phyloP scores from a whole-genome alignment of 92 coral and sea anemone genomes.

The Metridium senile region DNA sequence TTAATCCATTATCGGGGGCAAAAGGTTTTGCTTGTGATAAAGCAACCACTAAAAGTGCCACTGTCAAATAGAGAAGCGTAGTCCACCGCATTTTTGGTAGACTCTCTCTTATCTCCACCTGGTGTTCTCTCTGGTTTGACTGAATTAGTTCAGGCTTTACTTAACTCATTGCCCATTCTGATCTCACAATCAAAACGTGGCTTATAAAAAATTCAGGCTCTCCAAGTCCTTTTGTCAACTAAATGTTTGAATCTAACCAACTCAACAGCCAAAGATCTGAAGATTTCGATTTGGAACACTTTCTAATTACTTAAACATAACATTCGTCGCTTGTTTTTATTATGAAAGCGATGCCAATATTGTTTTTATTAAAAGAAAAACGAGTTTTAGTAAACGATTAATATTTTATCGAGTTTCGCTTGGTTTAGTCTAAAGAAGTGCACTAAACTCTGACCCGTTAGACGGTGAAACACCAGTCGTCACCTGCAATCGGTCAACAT shows the following conservation, averaged over 20 bases:
- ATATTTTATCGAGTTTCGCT: conserved; percentile 20
- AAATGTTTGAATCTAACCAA: background rate
- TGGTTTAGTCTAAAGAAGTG: conserved; percentile 17
- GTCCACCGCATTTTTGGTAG: conserved; percentile 77
- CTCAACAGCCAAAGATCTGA: no score
- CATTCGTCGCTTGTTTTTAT: background rate
- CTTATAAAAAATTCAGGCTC: conserved; percentile 73
- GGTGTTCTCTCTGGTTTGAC: conserved; percentile 24
- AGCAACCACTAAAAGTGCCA: conserved; percentile 45
- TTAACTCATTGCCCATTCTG: conserved; percentile 83
- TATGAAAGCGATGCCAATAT: background rate
- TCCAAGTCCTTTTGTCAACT: background rate
- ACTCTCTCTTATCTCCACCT: conserved; percentile 18
- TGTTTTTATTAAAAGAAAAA: background rate
- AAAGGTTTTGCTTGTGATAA: conserved; percentile 67
- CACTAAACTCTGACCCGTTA: conserved; percentile 29
- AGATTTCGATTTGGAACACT: no score
- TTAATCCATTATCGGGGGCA: conserved; percentile 53
- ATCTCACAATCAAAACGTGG: conserved; percentile 80
- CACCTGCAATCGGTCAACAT: conserved; percentile 9
- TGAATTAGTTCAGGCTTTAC: conserved; percentile 42
- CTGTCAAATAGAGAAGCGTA: conserved; percentile 41
- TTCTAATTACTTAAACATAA: no score
- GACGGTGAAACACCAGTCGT: conserved; percentile 13
- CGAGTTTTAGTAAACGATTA: background rate